phyloP scores from a whole-genome alignment of 2,113 vertebrate genomes.

The Tupaia tana region DNA sequence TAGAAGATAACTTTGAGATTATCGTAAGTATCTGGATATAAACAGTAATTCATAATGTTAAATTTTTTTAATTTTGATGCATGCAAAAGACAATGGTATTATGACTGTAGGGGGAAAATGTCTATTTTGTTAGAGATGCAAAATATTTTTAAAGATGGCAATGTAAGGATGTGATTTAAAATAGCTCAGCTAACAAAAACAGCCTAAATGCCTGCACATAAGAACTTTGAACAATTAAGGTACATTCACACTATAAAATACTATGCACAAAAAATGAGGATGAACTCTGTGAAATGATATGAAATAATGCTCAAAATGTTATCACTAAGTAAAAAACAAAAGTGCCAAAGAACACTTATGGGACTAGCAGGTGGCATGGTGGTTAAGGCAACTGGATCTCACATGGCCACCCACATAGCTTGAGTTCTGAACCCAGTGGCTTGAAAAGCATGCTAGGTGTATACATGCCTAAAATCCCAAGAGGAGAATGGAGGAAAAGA shows the following conservation, averaged over 20 bases:
- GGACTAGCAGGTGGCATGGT: too few species aligned
- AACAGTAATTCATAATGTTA: background rate
- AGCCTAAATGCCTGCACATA: background rate
- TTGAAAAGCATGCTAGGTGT: too few species aligned
- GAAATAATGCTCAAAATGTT: background rate
- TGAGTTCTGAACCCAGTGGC: too few species aligned
- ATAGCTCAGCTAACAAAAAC: background rate
- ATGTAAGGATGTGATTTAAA: background rate
- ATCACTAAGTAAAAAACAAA: background rate
- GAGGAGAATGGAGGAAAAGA: too few species aligned
- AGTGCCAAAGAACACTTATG: background rate
- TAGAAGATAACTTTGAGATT: background rate
- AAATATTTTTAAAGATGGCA: constrained; percentile 4
- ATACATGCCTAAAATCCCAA: too few species aligned
- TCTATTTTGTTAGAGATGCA: background rate
- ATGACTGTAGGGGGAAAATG: background rate
- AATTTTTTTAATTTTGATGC: background rate
- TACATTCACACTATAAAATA: background rate
- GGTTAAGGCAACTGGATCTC: too few species aligned
- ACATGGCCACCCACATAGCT: too few species aligned
- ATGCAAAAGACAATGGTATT: background rate
- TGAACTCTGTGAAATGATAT: background rate
- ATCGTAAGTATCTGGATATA: background rate
- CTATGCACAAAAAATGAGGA: background rate
- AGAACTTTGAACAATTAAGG: background rate